Evolutionary conservation across 2,797 vertebrate species (phyloP), one percentile per base, ranked within the genome.

Genomic region (Cichlasoma orientale): DNA sequence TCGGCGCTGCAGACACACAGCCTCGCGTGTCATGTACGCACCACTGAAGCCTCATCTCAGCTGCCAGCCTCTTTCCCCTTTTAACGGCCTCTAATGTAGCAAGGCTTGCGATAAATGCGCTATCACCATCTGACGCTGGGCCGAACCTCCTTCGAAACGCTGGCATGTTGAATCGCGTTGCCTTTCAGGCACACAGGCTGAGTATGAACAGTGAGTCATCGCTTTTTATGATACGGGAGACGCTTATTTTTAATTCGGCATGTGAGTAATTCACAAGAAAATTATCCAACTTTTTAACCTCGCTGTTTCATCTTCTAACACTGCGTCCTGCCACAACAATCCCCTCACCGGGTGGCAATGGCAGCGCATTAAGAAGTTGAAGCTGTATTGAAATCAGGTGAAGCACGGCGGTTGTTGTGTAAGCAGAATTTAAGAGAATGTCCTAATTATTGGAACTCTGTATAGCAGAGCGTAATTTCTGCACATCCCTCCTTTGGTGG

Each of bases 11-110:
- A 78, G 55, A 74, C 79, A 71, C 80, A 72, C 73, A 82, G 69
- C n/a, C 74, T 80, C 61, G 29, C 71, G 14, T 44, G 68, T 76
- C 84, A 56, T 83, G 78, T 5, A 58, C 80, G 82, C 84, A 56
- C 68, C 78, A 50, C 1, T 77, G 82, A 44, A 14, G 50, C 3
- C 56, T 56, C 29, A 61, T 25, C 33, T 12, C 75, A 23, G 47
- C 78, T 72, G 70, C 58, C 61, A 58, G 1, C 33, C 9, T 29
- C 16, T 19, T 27, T 27, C 61, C 41, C 61, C 61, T 19, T 66
- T 66, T 66, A 47, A 18, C 75, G 33, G 52, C 4, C 19, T 74
- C 59, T 79, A 38, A 73, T 58, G 47, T 23, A 29, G 44, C 1
- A 27, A 77, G 55, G 74, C 66, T 82, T 16, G 23, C 70, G 82